Evolutionary conservation across 1,140 invertebrate genomes (phyloP), one percentile per base, ranked within the genome.

Genomic region (Polypedilum pembai): DNA sequence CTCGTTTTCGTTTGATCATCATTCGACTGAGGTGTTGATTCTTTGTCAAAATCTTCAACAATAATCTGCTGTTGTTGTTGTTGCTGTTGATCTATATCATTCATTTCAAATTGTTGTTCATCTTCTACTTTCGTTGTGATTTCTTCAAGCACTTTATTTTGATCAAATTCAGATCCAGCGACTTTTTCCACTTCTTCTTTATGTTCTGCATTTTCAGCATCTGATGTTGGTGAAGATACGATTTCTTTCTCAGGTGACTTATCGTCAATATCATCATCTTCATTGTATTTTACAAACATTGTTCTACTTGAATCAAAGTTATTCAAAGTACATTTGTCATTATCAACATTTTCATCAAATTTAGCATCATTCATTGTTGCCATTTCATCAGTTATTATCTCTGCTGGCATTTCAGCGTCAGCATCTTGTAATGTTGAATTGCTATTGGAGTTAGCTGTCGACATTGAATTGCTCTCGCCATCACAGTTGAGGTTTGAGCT

Each of bases 1-100:
- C 41, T 69, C 40, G 33, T 73, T 17, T 75, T 75, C 74, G 78
- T 74, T 3, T 79, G 78, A 15, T 79, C 77, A 3, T 79, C 76
- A n/a, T 75, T 76, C 10, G 17, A 0, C 24, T 73, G 75, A 20
- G 82, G 80, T 8, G 81, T 82, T 75, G 75, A 12, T 78, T 82
- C 82, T 76, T 80, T 81, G 72, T 82, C 79, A 63, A 63, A 24
- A 12, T 10, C 8, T 17, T 33, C n/a, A 75, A 21, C 40, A 20
- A 12, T 12, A 40, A 33, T 7, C 12, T 69, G 24, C 24, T 33
- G 24, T 33, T 33, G 24, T n/a, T n/a, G 56, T 69, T 18, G n/a
- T n/a, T n/a, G 24, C 24, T 33, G 24, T 33, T 33, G 24, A 33
- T 10, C 3, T 17, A 56, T 17, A 75, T 56, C 40, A 20, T 8